These are phyloP conservation scores for Zoanthus sansibaricus DNA, from an alignment of 92 coral and sea anemone genomes.

Conservation along the genomic window DNA sequence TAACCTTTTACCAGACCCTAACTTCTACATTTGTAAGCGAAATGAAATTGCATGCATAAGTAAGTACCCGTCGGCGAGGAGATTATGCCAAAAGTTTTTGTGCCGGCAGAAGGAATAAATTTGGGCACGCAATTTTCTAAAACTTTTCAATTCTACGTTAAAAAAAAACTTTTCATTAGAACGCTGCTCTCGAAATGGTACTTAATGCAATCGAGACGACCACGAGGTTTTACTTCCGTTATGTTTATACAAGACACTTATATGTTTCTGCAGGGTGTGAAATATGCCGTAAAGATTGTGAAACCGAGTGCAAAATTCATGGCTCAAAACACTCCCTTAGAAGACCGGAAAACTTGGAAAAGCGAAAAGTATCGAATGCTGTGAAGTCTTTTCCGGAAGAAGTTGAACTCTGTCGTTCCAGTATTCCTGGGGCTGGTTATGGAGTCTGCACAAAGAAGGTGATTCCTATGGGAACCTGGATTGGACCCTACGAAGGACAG, in stretches of 20 bases:
- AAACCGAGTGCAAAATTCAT: conserved; percentile 73
- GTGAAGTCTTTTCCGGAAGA: conserved; percentile 94
- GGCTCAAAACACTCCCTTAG: conserved; percentile 58
- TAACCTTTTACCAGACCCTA: no score
- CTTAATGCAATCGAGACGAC: no score
- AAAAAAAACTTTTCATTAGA: no score
- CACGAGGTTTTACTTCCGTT: no score
- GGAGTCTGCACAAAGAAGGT: conserved; percentile 96
- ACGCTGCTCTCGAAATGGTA: no score
- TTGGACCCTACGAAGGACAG: conserved; percentile 98
- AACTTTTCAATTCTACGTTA: no score
- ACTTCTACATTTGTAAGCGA: no score
- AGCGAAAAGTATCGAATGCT: conserved; percentile 80
- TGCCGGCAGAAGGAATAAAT: no score
- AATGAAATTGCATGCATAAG: no score
- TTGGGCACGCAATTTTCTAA: no score
- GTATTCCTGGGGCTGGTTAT: conserved; percentile 91
- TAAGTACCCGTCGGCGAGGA: no score
- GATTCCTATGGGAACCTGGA: conserved; percentile 99
- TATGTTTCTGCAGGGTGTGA: conserved; percentile 65
- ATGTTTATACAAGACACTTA: background rate
- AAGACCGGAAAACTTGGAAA: conserved; percentile 62
- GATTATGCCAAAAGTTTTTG: no score
- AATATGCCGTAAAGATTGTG: conserved; percentile 75
- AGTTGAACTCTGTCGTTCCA: conserved; percentile 93